Conservation (phyloP, 2,797 vertebrate genomes). For the Protonibea diacanthus region DNA sequence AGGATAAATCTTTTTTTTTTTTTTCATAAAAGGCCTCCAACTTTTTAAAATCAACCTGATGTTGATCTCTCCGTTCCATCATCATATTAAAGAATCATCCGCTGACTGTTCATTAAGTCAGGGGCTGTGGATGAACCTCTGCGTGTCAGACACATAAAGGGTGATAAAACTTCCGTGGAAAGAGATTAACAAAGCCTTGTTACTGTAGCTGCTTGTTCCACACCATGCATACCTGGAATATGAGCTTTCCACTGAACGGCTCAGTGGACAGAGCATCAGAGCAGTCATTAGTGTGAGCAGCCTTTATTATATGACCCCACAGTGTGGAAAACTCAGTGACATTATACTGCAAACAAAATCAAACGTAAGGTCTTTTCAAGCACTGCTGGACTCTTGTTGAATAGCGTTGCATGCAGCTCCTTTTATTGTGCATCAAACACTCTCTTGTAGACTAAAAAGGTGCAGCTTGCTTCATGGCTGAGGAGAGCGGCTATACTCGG, state of each 20-base stretch:
- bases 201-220: slow-evolving; percentile 14
- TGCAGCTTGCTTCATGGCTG: not conserved
- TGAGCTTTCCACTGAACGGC: slow-evolving; percentile 20
- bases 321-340: not conserved
- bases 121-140: slow-evolving; percentile 12
- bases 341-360: slow-evolving; percentile 8
- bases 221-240: slow-evolving; percentile 24
- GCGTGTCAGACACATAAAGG: slow-evolving; percentile 34
- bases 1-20: not conserved
- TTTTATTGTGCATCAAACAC: not conserved
- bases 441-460: not conserved
- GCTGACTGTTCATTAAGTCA: slow-evolving; percentile 20
- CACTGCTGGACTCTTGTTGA: not conserved
- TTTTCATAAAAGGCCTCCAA: not conserved
- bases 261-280: slow-evolving; percentile 27
- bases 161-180: slow-evolving; percentile 37
- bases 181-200: slow-evolving; percentile 30
- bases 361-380: slow-evolving; percentile 19
- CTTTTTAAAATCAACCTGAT: slow-evolving; percentile 21
- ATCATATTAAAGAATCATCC: slow-evolving; percentile 1
- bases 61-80: slow-evolving; percentile 18
- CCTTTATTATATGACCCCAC: slow-evolving; percentile 8
- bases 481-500: not conserved
- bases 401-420: not conserved
- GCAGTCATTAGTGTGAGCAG: slow-evolving; percentile 32